These are phyloP conservation scores for Indri indri DNA, from an alignment of 2,113 vertebrate species.

Conservation along the genomic window DNA sequence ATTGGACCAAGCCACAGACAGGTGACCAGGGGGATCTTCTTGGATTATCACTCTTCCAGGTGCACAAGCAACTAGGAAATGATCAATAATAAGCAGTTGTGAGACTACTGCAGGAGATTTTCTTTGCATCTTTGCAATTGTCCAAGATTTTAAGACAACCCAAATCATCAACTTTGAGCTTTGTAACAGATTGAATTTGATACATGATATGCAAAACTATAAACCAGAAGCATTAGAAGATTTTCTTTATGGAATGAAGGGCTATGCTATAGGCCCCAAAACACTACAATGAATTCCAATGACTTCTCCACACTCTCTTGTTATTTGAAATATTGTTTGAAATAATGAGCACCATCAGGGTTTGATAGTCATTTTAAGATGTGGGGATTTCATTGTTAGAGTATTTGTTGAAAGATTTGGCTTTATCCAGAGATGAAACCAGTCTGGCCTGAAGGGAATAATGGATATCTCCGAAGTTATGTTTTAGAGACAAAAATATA, in stretches of 20 bases:
- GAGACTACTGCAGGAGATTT: not conserved
- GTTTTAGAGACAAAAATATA: not conserved
- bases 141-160: not conserved
- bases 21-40: slow-evolving; percentile 85
- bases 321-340: not conserved
- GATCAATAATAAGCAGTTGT: not conserved
- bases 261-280: not conserved
- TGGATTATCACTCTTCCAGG: slow-evolving; percentile 85
- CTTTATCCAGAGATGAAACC: not conserved
- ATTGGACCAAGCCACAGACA: slow-evolving; percentile 88
- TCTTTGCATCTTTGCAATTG: not conserved
- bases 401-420: slow-evolving; percentile 1
- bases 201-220: not conserved
- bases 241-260: not conserved
- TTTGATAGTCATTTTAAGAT: not conserved
- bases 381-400: not conserved
- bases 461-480: not conserved
- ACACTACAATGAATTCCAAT: not conserved
- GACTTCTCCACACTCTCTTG: not conserved
- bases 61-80: slow-evolving; percentile 90
- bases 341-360: not conserved
- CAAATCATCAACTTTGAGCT: not conserved
- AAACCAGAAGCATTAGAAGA: not conserved
- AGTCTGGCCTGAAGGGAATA: not conserved
- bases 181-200: not conserved